Base-by-base conservation (phyloP, 1,140 invertebrate genomes). In the Eumaeus atala region DNA sequence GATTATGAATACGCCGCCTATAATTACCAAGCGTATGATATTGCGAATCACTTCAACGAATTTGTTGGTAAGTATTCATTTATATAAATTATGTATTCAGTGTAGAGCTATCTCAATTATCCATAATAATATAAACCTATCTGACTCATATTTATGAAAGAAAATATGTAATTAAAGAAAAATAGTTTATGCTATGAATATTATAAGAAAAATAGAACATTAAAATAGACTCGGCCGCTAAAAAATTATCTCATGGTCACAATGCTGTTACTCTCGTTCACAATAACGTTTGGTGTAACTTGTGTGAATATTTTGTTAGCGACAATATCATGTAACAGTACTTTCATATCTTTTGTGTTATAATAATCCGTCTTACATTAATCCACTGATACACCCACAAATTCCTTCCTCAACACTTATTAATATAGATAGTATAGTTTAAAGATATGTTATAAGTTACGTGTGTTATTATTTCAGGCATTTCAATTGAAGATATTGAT, bases 21-120 rank as follows among this genome's bases (percentile, higher is more conserved):
- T 68, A 99, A 99, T 88, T 98, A 96, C 88, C 95, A 97, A 85
- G 94, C 96, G 1, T 99, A 92, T 87, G 98, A 99, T 87, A 97
- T 99, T 80, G 98, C 93, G 11, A 98, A 99, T 90, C 97, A 99
- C 89, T 99, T 99, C 89, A 93, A 94, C 71, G 98, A 99, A 91
- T 99, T 96, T 91, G 95, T 95, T 70, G 97, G 97, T 94, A 90
- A 90, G 87, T 77, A 48, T 42, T 28, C 17, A 3, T 51, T 18
- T 18, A 28, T 28, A 28, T 28, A 28, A 28, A 28, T 6, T 28
- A 2, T 2, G 21, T 28, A n/a, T n/a, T n/a, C n/a, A 28, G 21
- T 3, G 21, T 28, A 28, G 21, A 28, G 21, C 21, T 28, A n/a
- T n/a, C n/a, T n/a, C n/a, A n/a, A n/a, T n/a, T 28, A 28, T 3